A percentile compares a stretch with the other conserved stretches of the same genome.
Evolutionary conservation across 2,113 vertebrate species (phyloP).

Genomic region (Pseudolaguvia tuberculata): DNA sequence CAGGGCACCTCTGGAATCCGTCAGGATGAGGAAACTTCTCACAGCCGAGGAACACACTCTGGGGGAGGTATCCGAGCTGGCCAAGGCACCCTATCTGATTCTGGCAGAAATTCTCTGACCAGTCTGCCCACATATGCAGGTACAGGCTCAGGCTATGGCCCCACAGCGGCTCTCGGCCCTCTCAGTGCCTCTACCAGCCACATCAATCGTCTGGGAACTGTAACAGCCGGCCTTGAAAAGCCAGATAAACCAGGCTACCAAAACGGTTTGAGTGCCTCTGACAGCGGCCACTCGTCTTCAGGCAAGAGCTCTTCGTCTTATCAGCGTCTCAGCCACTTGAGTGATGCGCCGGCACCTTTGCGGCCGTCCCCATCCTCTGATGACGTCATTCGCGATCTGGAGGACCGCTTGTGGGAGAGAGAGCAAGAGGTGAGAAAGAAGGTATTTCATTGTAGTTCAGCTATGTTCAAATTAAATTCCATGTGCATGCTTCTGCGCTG

Average conservation of each 20-base stretch:
- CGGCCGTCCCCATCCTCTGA: slow-evolving; percentile 78
- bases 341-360: slow-evolving; percentile 70
- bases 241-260: slow-evolving; percentile 59
- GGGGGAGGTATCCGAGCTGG: slow-evolving; percentile 65
- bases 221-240: slow-evolving; percentile 63
- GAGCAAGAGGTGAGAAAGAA: slow-evolving; percentile 74
- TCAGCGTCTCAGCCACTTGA: slow-evolving; percentile 77
- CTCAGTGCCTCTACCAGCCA: slow-evolving; percentile 88
- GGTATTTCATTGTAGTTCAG: background rate
- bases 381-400: slow-evolving; percentile 82
- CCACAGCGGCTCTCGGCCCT: slow-evolving; percentile 72
- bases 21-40: slow-evolving; percentile 45
- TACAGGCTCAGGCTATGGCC: slow-evolving; percentile 71
- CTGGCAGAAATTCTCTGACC: slow-evolving; percentile 83
- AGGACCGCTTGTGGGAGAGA: slow-evolving; percentile 84
- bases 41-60: slow-evolving; percentile 26
- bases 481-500: background rate
- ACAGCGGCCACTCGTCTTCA: slow-evolving; percentile 82
- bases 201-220: slow-evolving; percentile 83
- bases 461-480: background rate
- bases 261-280: slow-evolving; percentile 82
- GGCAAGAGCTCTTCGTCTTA: slow-evolving; percentile 83
- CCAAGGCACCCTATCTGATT: slow-evolving; percentile 79
- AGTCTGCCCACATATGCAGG: slow-evolving; percentile 78
- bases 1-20: slow-evolving; percentile 33